Percentiles rank a stretch among this genome's conserved stretches.
These are phyloP conservation scores for Lypha dubia DNA, from an alignment of 2,888 invertebrate genomes.

Conservation along the genomic window DNA sequence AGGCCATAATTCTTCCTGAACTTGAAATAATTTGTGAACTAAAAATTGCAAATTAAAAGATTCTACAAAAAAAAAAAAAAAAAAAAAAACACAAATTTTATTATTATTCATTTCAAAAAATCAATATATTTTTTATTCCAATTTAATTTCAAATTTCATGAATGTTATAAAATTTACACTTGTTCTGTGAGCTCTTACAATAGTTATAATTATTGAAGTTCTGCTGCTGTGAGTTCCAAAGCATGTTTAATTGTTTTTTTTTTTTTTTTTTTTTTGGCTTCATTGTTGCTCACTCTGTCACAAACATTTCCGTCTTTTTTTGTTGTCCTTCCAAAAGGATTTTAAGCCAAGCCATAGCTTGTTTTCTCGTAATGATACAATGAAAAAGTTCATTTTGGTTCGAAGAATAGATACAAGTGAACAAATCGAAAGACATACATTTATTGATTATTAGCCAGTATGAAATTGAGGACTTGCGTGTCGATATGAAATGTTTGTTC, in stretches of 20 bases:
- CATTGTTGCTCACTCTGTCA: constrained; percentile 36
- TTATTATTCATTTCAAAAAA: no score
- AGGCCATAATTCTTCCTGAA: background rate
- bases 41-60: no score
- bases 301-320: constrained; percentile 9
- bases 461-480: constrained; percentile 27
- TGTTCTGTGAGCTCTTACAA: background rate
- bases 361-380: constrained; percentile 52
- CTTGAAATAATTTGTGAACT: no score
- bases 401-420: constrained; percentile 16
- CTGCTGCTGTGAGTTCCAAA: background rate
- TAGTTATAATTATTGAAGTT: background rate
- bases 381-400: constrained; percentile 35
- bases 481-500: background rate
- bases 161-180: background rate
- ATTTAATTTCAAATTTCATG: no score
- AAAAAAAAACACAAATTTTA: no score
- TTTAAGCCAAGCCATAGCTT: constrained; percentile 20
- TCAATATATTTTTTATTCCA: no score
- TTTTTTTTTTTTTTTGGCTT: constrained; percentile 13
- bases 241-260: constrained; percentile 52
- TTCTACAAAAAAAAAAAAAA: no score
- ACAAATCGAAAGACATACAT: background rate
- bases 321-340: no score
- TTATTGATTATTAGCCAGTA: constrained; percentile 1